These are phyloP conservation scores for Clinocottus analis DNA, from an alignment of 2,113 vertebrate genomes.

Conservation along the genomic window DNA sequence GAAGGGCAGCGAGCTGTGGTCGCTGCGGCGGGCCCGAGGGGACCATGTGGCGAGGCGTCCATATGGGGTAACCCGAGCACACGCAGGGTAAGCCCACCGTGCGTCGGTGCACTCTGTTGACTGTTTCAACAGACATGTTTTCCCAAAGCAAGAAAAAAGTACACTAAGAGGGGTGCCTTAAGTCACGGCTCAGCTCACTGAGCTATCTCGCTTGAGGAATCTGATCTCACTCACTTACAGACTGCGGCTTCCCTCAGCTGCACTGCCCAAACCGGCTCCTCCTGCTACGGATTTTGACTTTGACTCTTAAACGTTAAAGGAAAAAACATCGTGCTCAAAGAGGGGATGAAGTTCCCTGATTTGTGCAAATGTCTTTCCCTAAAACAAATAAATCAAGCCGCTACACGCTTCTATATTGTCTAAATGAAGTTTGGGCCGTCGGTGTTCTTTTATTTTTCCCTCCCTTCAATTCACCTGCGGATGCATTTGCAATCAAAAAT, in stretches of 20 bases:
- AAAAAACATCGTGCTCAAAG: neutral
- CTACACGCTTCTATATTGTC: constrained; percentile 1
- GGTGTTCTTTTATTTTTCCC: constrained; percentile 27
- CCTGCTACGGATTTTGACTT: neutral
- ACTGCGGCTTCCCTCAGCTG: constrained; percentile 18
- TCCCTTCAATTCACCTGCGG: constrained; percentile 67
- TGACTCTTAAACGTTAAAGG: neutral
- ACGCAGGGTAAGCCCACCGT: constrained; percentile 62
- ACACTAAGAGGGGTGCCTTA: constrained; percentile 72
- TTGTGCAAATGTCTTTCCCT: neutral
- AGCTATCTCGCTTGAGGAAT: constrained; percentile 51
- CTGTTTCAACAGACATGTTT: constrained; percentile 84
- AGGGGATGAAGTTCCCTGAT: constrained; percentile 2
- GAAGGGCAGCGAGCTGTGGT: constrained; percentile 75
- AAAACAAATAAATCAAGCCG: neutral
- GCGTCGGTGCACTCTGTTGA: constrained; percentile 79
- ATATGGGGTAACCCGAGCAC: constrained; percentile 80
- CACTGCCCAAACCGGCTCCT: constrained; percentile 1
- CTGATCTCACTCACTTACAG: constrained; percentile 51
- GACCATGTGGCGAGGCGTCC: constrained; percentile 67
- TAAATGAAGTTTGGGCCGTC: constrained; percentile 40
- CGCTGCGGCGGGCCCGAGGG: constrained; percentile 46
- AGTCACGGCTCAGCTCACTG: constrained; percentile 63
- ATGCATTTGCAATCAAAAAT: constrained; percentile 75
- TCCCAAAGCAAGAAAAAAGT: constrained; percentile 82